A percentile compares a stretch with the other conserved stretches of the same genome.
Conservation (phyloP, 1,140 invertebrate species). For the Pseudomyrmex cubaensis region DNA sequence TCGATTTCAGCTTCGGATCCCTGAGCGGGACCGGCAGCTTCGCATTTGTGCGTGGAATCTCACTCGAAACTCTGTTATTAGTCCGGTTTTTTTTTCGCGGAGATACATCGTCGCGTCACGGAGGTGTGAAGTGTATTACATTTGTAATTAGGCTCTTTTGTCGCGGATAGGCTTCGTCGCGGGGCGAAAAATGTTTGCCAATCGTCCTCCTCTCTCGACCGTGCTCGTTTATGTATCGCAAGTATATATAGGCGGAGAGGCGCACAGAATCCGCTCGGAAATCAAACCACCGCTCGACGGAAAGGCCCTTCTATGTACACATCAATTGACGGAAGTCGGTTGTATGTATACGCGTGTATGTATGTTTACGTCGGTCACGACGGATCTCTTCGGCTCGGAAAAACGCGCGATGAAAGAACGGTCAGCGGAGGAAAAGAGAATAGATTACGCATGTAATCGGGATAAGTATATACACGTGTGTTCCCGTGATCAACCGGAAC, state of each 20-base stretch:
- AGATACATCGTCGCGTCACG: background rate
- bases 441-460: constrained; percentile 23
- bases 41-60: constrained; percentile 20
- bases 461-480: constrained; percentile 34
- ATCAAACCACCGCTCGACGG: constrained; percentile 11
- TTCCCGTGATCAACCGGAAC: background rate
- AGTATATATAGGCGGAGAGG: background rate
- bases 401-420: constrained; percentile 40
- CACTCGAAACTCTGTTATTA: background rate
- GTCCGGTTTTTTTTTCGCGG: background rate
- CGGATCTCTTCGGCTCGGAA: constrained; percentile 35
- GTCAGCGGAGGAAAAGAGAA: constrained; percentile 27
- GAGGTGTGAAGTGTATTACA: background rate
- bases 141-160: constrained; percentile 48
- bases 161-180: constrained; percentile 38
- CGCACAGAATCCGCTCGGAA: background rate
- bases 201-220: constrained; percentile 10
- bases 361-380: constrained; percentile 5
- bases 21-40: constrained; percentile 16
- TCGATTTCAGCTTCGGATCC: constrained; percentile 35
- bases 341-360: background rate
- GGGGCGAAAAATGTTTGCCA: background rate
- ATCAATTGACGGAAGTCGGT: constrained; percentile 35
- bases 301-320: background rate
- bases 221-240: constrained; percentile 18